Evolutionary conservation across 2,797 vertebrate species (phyloP), one percentile per base, ranked within the genome.

Genomic region (Etheostoma perlongum): DNA sequence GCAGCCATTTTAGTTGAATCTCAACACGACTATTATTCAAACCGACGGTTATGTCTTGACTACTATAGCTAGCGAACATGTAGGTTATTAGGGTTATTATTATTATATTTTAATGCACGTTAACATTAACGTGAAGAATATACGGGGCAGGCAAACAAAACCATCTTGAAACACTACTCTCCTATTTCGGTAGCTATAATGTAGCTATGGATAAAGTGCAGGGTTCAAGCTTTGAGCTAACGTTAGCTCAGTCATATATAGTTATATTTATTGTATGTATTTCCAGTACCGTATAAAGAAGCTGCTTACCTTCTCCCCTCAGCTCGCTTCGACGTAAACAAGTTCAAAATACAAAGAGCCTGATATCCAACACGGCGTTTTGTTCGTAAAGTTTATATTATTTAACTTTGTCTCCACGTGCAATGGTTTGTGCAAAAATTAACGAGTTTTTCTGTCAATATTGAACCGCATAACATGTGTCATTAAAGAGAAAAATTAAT

Each of bases 261-360:
- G 0, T 18, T 18, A 0, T 21, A 25, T 51, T 18, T 19, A 23
- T 13, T 6, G n/a, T 7, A 18, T 62, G 15, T 14, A 19, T 47
- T 5, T 30, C 0, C 66, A 81, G 21, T 40, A 6, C 19, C 11
- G 58, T 21, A 5, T 69, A 49, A 68, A 47, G 1, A 46, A 58
- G 76, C 74, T 51, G 58, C 75, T 80, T 70, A 91, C 90, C 88
- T 66, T 81, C 80, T 72, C 54, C 62, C 16, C 51, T 75, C 82
- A 61, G 78, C 74, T 63, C 74, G 67, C 78, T 47, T 79, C 82
- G 81, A 80, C 74, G 85, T 87, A 90, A 91, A 89, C 89, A 77
- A 74, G 44, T 67, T 76, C 75, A 68, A 66, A 65, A 81, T 30
- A 84, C 84, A 82, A 85, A 88, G 48, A 74, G 68, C 19, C 9